phyloP scores from a whole-genome alignment of 2,797 vertebrate genomes.

The Anguilla anguilla region DNA sequence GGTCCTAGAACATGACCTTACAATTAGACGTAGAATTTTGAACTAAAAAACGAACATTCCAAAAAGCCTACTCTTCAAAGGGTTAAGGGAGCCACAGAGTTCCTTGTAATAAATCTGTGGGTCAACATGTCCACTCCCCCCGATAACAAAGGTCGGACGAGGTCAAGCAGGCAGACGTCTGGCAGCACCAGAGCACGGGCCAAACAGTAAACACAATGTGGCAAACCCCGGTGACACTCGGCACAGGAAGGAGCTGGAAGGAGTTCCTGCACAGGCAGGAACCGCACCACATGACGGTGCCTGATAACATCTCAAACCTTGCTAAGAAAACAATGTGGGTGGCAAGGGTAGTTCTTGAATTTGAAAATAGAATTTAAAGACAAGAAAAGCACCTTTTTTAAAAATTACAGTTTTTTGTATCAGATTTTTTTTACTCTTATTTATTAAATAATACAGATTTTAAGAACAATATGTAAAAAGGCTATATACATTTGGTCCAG shows the following conservation, averaged over 20 bases:
- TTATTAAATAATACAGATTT: not conserved
- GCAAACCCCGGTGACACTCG: not conserved
- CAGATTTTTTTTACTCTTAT: no score
- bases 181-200: not conserved
- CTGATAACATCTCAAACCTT: conserved; percentile 16
- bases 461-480: not conserved
- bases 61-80: no score
- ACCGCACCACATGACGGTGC: not conserved
- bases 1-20: no score
- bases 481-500: not conserved
- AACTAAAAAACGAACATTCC: no score
- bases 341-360: conserved; percentile 22
- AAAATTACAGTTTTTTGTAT: not conserved
- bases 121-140: conserved; percentile 55
- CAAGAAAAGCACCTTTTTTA: no score
- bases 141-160: conserved; percentile 61
- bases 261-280: not conserved
- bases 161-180: conserved; percentile 51
- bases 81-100: conserved; percentile 1
- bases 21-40: no score
- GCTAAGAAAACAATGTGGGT: not conserved
- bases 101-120: conserved; percentile 36
- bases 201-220: not conserved
- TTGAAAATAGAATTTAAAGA: not conserved
- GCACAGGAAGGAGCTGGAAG: not conserved